phyloP scores from a whole-genome alignment of 2,797 vertebrate genomes.

The Rhinatrema bivittatum region DNA sequence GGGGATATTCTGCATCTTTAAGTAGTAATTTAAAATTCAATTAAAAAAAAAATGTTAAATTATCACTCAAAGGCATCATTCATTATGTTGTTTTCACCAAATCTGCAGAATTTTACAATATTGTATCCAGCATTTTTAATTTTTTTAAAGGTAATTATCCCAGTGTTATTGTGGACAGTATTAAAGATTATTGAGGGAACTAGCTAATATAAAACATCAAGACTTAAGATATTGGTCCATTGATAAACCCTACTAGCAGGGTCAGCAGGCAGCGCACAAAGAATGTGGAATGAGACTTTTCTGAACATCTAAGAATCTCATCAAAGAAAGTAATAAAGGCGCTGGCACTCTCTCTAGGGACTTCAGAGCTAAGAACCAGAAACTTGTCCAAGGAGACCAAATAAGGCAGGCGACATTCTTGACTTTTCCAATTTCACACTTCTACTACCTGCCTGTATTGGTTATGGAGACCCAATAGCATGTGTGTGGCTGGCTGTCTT shows the following conservation, averaged over 20 bases:
- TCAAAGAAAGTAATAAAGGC: slow-evolving; percentile 33
- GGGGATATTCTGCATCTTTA: too few species aligned
- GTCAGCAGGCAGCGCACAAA: slow-evolving; percentile 1
- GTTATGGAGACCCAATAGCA: neutral
- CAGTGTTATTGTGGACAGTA: too few species aligned
- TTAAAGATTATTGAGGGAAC: too few species aligned
- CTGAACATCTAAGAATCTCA: slow-evolving; percentile 23
- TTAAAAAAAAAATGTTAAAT: too few species aligned
- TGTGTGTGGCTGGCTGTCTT: neutral
- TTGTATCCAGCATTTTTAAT: too few species aligned
- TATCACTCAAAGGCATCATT: too few species aligned
- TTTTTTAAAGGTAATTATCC: too few species aligned
- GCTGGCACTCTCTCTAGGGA: slow-evolving; percentile 7
- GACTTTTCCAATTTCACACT: slow-evolving; percentile 35
- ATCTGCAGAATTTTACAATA: too few species aligned
- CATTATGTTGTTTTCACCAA: too few species aligned
- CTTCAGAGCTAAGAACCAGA: slow-evolving; percentile 17
- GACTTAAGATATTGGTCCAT: too few species aligned
- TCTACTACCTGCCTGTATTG: slow-evolving; percentile 11
- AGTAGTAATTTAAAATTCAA: too few species aligned
- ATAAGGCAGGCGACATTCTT: slow-evolving; percentile 7
- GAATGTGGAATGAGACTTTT: slow-evolving; percentile 9
- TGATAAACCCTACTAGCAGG: neutral
- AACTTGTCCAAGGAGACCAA: slow-evolving; percentile 18
- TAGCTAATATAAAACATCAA: too few species aligned